Percentiles rank a stretch among this genome's conserved stretches.
Conservation (phyloP, 92 coral and sea anemone genomes). For the Epizoanthus scotinus region DNA sequence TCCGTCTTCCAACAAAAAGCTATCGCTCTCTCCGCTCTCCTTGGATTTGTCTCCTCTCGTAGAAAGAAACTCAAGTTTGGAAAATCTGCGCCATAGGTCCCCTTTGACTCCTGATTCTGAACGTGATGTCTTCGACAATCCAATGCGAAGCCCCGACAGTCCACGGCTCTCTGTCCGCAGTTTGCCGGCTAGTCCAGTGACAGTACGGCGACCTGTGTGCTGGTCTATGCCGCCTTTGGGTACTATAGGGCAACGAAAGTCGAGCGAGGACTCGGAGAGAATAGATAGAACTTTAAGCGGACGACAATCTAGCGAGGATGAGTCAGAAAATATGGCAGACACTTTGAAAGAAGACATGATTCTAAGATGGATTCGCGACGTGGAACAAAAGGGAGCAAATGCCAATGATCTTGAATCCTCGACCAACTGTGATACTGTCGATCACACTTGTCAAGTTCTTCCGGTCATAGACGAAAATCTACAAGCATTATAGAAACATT, state of each 20-base stretch:
- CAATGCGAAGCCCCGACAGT: slow-evolving; percentile 30
- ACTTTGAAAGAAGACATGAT: slow-evolving; percentile 53
- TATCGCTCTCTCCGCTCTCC: slow-evolving; percentile 22
- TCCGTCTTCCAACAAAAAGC: slow-evolving; percentile 22
- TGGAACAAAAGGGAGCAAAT: slow-evolving; percentile 32
- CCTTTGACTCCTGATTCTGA: slow-evolving; percentile 21
- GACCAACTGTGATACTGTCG: background rate
- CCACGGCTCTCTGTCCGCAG: slow-evolving; percentile 49
- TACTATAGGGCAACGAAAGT: background rate
- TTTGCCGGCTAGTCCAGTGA: slow-evolving; percentile 50
- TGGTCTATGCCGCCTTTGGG: slow-evolving; percentile 2
- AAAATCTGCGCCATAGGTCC: slow-evolving; percentile 5
- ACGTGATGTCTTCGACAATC: slow-evolving; percentile 20
- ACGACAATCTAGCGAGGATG: background rate
- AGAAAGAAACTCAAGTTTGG: slow-evolving; percentile 27
- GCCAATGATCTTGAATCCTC: background rate
- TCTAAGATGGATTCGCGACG: slow-evolving; percentile 54
- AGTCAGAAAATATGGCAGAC: slow-evolving; percentile 3
- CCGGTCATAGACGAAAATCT: slow-evolving; percentile 38
- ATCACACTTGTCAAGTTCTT: slow-evolving; percentile 21
- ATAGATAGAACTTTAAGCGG: background rate
- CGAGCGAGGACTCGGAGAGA: background rate
- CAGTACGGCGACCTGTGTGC: slow-evolving; percentile 14
- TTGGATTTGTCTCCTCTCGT: slow-evolving; percentile 33
- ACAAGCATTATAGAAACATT: background rate